Base-by-base conservation (phyloP, 2,113 vertebrate species). In the Rynchops niger region DNA sequence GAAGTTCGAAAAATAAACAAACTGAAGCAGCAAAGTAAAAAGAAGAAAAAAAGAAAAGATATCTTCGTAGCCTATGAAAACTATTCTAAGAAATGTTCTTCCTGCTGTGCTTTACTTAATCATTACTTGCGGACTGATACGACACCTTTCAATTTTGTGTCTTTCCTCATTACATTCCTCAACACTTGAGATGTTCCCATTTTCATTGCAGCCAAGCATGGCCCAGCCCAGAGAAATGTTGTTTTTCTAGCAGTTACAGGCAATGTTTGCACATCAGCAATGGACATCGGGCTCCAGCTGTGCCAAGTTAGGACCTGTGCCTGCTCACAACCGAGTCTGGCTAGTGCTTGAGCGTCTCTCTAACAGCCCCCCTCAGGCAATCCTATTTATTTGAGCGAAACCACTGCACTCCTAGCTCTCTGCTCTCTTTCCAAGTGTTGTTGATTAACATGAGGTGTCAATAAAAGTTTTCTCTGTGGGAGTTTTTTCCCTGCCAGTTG, bases 271-370 rank as follows among this genome's bases (percentile, higher is more conserved):
- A 59, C 47, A 71, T n/a, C 86, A 88, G 38, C 63, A 66, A 22
- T 5, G 59, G 49, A 65, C n/a, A 36, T 23, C 6, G 59, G 19
- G 40, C 43, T 90, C 79, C 55, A 67, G 47, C 29, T 83, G 29
- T 32, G 61, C 34, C 11, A 43, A 78, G 58, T 55, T 20, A 70
- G 61, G 63, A 74, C 50, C 65, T 27, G 25, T 47, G 58, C 56
- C 56, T 43, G 29, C 67, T 87, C 45, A 36, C 16, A 86, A 55
- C 15, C 0, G 0, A 83, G 30, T 9, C 32, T 67, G 69, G 30
- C 38, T 22, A 88, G 43, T 42, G 67, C 59, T 61, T 0, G 0
- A 74, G 36, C 0, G 0, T 43, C 42, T 55, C n/a, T 80, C 52
- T 72, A 84, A 85, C 7, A 82, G 22, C 5, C 14, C 11, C 36